phyloP scores from a whole-genome alignment of 2,113 vertebrate species.

The Gymnorhina tibicen region DNA sequence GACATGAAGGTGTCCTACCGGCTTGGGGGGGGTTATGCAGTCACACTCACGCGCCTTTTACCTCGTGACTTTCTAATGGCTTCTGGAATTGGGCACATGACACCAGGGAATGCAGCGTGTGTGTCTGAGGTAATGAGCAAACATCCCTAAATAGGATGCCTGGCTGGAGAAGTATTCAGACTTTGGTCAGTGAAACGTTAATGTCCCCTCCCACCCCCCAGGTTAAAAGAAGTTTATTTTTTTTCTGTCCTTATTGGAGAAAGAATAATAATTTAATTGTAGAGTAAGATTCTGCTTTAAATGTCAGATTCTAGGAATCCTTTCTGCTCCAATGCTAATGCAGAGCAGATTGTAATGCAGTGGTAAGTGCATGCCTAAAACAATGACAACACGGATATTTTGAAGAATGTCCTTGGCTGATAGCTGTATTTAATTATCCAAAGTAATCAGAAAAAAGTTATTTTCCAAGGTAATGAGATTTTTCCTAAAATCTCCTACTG shows the following conservation, averaged over 20 bases:
- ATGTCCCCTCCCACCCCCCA: not conserved
- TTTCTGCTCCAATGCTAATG: not conserved
- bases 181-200: not conserved
- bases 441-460: not conserved
- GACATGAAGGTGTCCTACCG: not conserved
- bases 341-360: not conserved
- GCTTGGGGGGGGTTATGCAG: not conserved
- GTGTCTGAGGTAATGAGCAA: slow-evolving; percentile 31
- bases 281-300: not conserved
- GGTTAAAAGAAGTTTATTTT: not conserved
- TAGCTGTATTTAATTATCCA: not conserved
- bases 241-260: not conserved
- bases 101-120: not conserved
- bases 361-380: not conserved
- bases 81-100: slow-evolving; percentile 49
- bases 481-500: not conserved
- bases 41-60: not conserved
- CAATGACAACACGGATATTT: not conserved
- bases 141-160: slow-evolving; percentile 14
- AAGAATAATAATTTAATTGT: not conserved
- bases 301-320: not conserved
- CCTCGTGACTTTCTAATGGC: slow-evolving; percentile 54
- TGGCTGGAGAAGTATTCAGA: not conserved
- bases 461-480: not conserved
- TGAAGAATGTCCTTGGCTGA: not conserved